These are phyloP conservation scores for Diuraphis noxia DNA, from an alignment of 1,140 invertebrate genomes.

Conservation along the genomic window DNA sequence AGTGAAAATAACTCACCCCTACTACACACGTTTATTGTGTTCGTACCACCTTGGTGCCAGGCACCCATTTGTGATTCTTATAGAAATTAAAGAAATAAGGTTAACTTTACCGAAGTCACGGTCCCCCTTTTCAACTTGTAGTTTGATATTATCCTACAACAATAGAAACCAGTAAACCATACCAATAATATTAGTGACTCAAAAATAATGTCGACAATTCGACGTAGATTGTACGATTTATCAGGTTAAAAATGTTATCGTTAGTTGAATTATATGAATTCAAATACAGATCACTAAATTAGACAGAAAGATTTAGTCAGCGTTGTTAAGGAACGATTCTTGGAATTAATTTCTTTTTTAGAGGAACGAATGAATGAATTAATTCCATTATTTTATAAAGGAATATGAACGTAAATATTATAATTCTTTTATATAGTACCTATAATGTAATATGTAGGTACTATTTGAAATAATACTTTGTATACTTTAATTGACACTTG, in stretches of 20 bases:
- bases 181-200: not conserved
- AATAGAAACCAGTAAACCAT: slow-evolving; percentile 27
- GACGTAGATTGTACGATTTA: not conserved
- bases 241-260: not conserved
- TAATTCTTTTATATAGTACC: too few relatives aligned
- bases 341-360: too few relatives aligned
- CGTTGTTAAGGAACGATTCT: too few relatives aligned
- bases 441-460: too few relatives aligned
- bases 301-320: too few relatives aligned
- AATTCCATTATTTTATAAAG: too few relatives aligned
- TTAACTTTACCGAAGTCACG: slow-evolving; percentile 41
- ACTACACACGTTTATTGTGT: slow-evolving; percentile 39
- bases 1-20: slow-evolving; percentile 43
- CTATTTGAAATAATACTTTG: too few relatives aligned
- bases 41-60: slow-evolving; percentile 38
- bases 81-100: slow-evolving; percentile 45
- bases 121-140: slow-evolving; percentile 10
- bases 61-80: slow-evolving; percentile 28
- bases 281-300: not conserved
- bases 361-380: too few relatives aligned
- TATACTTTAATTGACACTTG: too few relatives aligned
- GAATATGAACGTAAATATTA: too few relatives aligned
- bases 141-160: slow-evolving; percentile 11
- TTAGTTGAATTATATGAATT: not conserved
- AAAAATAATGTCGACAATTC: not conserved